Base-by-base conservation (phyloP, 2,113 vertebrate species). In the Callopanchax toddi region DNA sequence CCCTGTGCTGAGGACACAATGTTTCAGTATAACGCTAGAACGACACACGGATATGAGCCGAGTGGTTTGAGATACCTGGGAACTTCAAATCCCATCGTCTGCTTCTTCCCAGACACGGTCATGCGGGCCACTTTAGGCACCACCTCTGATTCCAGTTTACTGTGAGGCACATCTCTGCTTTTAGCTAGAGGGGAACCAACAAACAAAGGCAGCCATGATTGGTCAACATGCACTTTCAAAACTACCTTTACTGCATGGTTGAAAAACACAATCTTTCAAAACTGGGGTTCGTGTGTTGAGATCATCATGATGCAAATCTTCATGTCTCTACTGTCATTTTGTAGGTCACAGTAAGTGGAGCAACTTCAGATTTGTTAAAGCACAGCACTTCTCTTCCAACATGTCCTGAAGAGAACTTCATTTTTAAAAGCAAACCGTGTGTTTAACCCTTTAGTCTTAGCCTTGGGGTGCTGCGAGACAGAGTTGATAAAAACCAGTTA, bases 81-180 rank as follows among this genome's bases (percentile, higher is more conserved):
- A 71, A 98, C 94, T 84, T 97, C 95, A 86, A 99, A 99, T 84
- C 97, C 97, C 94, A 96, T 96, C 67, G 94, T 95, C 42, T 96
- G 95, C 91, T 98, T 99, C 92, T 96, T 99, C 80, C 97, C 96
- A 71, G 96, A 97, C 42, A 99, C 92, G 8, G 95, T 98, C 97
- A 99, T 98, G 82, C 96, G 95, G 72, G 96, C 93, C 89, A 98
- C 93, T 93, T 99, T 99, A 54, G 96, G 94, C 52, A 98, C 88
- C 81, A 98, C 92, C 76, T 98, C 96, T 60, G 88, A 91, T 70
- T 99, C 97, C 87, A 91, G 83, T 87, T 90, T 93, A 76, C 80
- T 83, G 70, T 90, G 86, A 59, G 91, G 84, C 26, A 56, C 86
- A 67, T 95, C 94, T 73, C 90, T 71, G 86, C 85, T 85, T 95